Evolutionary conservation across 2,113 vertebrate genomes (phyloP), one percentile per base, ranked within the genome.

Genomic region (Podocnemis expansa): DNA sequence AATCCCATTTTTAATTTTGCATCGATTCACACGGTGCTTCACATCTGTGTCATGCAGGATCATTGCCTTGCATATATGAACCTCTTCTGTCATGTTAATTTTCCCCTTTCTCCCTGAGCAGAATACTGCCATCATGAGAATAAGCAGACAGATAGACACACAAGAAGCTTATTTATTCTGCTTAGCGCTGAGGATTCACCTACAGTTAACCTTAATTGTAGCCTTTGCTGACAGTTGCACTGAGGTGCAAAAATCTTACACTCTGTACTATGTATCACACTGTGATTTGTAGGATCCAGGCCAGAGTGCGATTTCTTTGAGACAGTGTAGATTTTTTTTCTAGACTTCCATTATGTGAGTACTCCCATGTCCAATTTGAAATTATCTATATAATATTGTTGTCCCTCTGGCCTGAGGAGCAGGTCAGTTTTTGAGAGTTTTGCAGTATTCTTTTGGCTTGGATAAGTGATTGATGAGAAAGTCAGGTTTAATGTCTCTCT

Each of bases 131-230:
- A 49, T 11, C 10, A 10, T 51, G 10, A 47, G 27, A 91, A 21
- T 10, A 13, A 2, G 41, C n/a, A 8, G 4, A 13, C 27, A 60
- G 25, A 51, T 13, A 51, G 10, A 51, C 19, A 12, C 76, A 51
- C 24, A 73, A 45, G 6, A 82, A 5, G 1, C 0, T 25, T 1
- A 3, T 91, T 80, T 76, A 56, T 25, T 63, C 0, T 43, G 8
- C 54, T 47, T 8, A 0, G 0, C 49, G 70, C 76, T 38, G 34
- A 34, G 9, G 29, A 25, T 21, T 86, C 29, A 60, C 47, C 24
- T 12, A 41, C 41, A 76, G 73, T 80, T 43, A 54, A 5, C 49
- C 5, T 19, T 49, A 34, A 8, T 90, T 82, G 70, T 21, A 75
- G 82, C 51, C 41, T 80, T 54, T 49, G 22, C 63, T 82, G 1